Evolutionary conservation across 2,797 vertebrate species (phyloP).

Genomic region (Leptodactylus fallax): DNA sequence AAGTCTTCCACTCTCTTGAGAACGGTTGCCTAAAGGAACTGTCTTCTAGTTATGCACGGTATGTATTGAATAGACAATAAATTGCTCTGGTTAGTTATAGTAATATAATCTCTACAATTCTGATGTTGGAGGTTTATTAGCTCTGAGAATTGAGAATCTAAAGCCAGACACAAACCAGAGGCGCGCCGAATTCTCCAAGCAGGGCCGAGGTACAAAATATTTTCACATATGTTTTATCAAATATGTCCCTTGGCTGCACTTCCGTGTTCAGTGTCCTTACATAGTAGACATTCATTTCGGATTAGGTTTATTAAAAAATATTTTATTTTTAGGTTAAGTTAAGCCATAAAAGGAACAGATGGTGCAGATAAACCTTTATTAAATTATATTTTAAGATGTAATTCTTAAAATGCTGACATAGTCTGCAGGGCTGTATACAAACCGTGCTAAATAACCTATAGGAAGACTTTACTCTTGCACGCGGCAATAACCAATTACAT

Average conservation of each 20-base stretch:
- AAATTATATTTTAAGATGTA: neutral
- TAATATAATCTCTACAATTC: slow-evolving; percentile 18
- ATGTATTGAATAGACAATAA: slow-evolving; percentile 34
- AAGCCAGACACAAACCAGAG: neutral
- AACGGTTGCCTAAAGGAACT: slow-evolving; percentile 32
- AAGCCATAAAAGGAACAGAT: slow-evolving; percentile 1
- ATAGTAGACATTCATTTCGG: neutral
- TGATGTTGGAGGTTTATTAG: slow-evolving; percentile 38
- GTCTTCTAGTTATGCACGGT: slow-evolving; percentile 11
- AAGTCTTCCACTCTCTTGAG: slow-evolving; percentile 27
- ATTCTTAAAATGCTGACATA: neutral
- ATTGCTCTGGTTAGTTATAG: slow-evolving; percentile 22
- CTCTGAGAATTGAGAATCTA: slow-evolving; percentile 25
- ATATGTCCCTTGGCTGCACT: slow-evolving; percentile 15
- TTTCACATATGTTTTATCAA: slow-evolving; percentile 14
- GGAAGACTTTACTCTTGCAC: too few relatives aligned
- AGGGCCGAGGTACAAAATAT: slow-evolving; percentile 3
- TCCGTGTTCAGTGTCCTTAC: neutral
- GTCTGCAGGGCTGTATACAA: neutral
- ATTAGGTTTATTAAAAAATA: neutral
- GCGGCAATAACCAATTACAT: too few relatives aligned
- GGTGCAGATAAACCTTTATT: slow-evolving; percentile 6
- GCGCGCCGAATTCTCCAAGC: neutral
- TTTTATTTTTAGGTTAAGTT: slow-evolving; percentile 7
- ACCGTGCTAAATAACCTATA: too few relatives aligned